These are phyloP conservation scores for Pocillopora grandis DNA, from an alignment of 92 coral and sea anemone species.

Conservation along the genomic window DNA sequence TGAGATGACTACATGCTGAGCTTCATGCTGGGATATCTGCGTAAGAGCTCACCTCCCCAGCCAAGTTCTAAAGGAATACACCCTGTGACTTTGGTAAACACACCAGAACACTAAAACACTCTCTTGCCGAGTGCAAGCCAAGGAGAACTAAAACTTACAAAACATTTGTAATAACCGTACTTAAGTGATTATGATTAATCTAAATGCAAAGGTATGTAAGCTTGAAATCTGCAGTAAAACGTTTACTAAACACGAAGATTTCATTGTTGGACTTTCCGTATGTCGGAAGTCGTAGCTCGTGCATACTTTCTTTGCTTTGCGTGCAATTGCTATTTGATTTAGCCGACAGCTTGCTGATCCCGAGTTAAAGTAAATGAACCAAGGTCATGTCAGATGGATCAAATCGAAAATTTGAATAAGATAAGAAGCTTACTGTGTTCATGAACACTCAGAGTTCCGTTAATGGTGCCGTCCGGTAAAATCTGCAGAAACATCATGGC, in stretches of 20 bases:
- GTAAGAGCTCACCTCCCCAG: constrained; percentile 22
- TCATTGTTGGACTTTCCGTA: neutral
- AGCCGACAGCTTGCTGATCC: constrained; percentile 3
- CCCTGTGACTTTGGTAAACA: constrained; percentile 10
- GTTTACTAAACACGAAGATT: neutral
- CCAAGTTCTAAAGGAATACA: neutral
- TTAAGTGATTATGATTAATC: constrained; percentile 8
- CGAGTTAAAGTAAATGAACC: neutral
- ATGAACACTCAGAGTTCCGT: neutral
- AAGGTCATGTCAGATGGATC: neutral
- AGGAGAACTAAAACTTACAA: constrained; percentile 3
- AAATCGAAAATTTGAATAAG: neutral
- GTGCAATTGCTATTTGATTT: neutral
- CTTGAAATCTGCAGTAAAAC: neutral
- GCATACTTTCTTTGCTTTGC: neutral
- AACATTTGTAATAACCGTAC: constrained; percentile 30
- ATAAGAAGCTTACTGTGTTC: constrained; percentile 9
- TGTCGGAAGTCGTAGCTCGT: neutral
- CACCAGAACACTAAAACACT: constrained; percentile 16
- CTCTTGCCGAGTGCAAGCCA: neutral
- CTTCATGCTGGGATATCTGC: constrained; percentile 3
- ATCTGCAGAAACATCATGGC: constrained; percentile 39
- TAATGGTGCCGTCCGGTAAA: constrained; percentile 22
- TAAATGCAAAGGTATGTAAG: neutral
- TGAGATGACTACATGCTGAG: constrained; percentile 22